These are phyloP conservation scores for Thamnaconus septentrionalis DNA, from an alignment of 2,113 vertebrate species.

Conservation along the genomic window DNA sequence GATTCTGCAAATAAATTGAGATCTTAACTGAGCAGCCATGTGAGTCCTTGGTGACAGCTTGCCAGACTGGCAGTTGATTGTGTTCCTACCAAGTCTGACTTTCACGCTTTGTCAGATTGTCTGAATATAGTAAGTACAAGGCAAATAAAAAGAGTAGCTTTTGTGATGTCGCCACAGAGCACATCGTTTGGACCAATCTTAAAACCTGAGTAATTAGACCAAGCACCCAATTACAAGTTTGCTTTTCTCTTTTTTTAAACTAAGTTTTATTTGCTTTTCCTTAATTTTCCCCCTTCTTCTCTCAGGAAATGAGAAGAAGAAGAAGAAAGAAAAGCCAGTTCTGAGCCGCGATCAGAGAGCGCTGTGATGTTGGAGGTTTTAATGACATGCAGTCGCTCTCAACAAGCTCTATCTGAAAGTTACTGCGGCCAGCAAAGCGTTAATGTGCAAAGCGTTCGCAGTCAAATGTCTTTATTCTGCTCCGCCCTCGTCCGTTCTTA, in stretches of 20 bases:
- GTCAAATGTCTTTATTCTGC: conserved; percentile 24
- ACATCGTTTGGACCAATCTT: too few relatives aligned
- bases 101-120: too few relatives aligned
- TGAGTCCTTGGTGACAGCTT: background rate
- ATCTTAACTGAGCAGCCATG: background rate
- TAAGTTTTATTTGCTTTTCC: background rate
- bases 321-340: conserved; percentile 14
- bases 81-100: background rate
- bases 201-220: too few relatives aligned
- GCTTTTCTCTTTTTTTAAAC: too few relatives aligned
- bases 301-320: background rate
- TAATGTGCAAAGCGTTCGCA: conserved; percentile 25
- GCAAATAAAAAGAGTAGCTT: too few relatives aligned
- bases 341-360: conserved; percentile 7
- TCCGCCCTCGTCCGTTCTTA: conserved; percentile 12
- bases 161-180: too few relatives aligned
- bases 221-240: too few relatives aligned
- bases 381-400: conserved; percentile 27
- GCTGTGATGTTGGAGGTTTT: conserved; percentile 9
- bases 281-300: too few relatives aligned
- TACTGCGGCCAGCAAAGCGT: conserved; percentile 22
- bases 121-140: too few relatives aligned
- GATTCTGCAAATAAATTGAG: background rate
- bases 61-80: background rate
- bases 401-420: conserved; percentile 36